Conservation (phyloP, 2,113 vertebrate genomes). For the Thamnaconus septentrionalis region DNA sequence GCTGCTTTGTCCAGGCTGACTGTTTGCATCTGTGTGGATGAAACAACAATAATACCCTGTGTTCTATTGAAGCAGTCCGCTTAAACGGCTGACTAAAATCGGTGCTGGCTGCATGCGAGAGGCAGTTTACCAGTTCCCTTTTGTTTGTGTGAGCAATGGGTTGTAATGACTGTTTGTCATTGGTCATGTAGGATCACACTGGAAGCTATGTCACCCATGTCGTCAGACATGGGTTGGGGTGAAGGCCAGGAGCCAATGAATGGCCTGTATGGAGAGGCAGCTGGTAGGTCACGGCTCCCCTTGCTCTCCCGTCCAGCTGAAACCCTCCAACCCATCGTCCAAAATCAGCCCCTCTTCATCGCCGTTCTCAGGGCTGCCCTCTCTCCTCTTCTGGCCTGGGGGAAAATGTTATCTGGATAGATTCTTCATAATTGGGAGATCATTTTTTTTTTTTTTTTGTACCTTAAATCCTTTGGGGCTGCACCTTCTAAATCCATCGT, state of each 20-base stretch:
- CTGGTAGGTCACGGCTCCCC: conserved; percentile 72
- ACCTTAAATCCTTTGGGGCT: not conserved
- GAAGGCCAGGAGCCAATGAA: conserved; percentile 51
- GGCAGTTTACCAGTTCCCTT: no score
- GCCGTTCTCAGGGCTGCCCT: conserved; percentile 7
- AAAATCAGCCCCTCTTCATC: not conserved
- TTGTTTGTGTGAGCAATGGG: not conserved
- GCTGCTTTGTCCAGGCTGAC: not conserved
- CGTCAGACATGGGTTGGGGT: conserved; percentile 51
- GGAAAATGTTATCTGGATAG: not conserved
- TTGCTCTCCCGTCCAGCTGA: conserved; percentile 43
- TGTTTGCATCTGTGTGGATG: not conserved
- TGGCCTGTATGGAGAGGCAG: conserved; percentile 61
- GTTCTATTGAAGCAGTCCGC: conserved; percentile 1
- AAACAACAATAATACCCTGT: not conserved
- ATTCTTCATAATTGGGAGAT: not conserved
- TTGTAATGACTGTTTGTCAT: conserved; percentile 72
- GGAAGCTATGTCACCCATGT: conserved; percentile 57
- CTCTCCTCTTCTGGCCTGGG: not conserved
- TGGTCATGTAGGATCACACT: conserved; percentile 73
- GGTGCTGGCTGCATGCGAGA: not conserved
- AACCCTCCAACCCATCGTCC: conserved; percentile 13
- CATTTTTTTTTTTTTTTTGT: not conserved
- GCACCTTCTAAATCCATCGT: not conserved
- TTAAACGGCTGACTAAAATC: not conserved